These are phyloP conservation scores for Argynnis bischoffii DNA, from an alignment of 2,888 invertebrate genomes.

Conservation along the genomic window DNA sequence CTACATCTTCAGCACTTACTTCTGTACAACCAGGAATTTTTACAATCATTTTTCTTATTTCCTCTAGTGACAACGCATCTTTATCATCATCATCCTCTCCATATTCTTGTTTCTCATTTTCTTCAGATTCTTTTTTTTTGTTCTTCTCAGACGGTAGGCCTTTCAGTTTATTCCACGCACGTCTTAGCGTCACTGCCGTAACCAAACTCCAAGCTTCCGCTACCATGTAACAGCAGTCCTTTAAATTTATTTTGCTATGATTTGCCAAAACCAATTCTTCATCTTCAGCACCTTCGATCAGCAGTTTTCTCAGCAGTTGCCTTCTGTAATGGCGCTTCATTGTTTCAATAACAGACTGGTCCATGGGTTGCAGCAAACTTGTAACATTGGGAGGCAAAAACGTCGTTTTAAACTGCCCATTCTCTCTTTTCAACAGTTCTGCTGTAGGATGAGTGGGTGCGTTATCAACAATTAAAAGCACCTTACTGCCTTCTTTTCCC, in stretches of 20 bases:
- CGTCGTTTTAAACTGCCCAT: constrained; percentile 39
- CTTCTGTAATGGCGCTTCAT: constrained; percentile 41
- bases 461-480: constrained; percentile 40
- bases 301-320: constrained; percentile 37
- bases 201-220: constrained; percentile 40
- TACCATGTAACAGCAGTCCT: constrained; percentile 40
- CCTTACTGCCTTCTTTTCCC: constrained; percentile 38
- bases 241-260: constrained; percentile 35
- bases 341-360: constrained; percentile 39
- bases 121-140: constrained; percentile 37
- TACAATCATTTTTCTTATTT: constrained; percentile 34
- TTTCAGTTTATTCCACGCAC: constrained; percentile 39
- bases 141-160: constrained; percentile 39
- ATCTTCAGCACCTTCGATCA: constrained; percentile 36
- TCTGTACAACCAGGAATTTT: constrained; percentile 25
- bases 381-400: constrained; percentile 42
- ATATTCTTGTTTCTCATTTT: constrained; percentile 32
- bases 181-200: constrained; percentile 40
- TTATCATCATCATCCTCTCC: constrained; percentile 25
- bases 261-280: constrained; percentile 31
- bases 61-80: constrained; percentile 37
- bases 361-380: constrained; percentile 41
- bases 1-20: constrained; percentile 25
- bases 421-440: constrained; percentile 19
- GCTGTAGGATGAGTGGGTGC: constrained; percentile 24